These are phyloP conservation scores for Rhinogobius similis DNA, from an alignment of 2,113 vertebrate species.

Conservation along the genomic window DNA sequence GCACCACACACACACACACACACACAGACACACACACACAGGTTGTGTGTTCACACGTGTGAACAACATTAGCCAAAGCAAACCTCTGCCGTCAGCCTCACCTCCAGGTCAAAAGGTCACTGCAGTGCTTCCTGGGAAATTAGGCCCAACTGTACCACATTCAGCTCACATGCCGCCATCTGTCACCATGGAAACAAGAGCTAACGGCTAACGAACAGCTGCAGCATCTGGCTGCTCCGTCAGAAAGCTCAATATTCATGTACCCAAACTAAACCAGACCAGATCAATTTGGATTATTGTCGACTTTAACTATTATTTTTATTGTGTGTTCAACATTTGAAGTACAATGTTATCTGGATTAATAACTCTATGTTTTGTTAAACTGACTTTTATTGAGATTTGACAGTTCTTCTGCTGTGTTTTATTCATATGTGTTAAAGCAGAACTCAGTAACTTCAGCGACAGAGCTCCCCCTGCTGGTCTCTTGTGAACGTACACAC, in stretches of 20 bases:
- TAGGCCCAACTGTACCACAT: conserved; percentile 66
- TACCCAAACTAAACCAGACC: too few species aligned
- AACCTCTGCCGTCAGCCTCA: conserved; percentile 66
- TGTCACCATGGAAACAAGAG: conserved; percentile 67
- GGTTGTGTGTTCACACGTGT: conserved; percentile 70
- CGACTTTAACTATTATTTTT: too few species aligned
- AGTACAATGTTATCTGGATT: too few species aligned
- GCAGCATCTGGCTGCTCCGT: conserved; percentile 21
- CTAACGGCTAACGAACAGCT: not conserved
- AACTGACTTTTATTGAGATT: too few species aligned
- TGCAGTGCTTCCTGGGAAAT: conserved; percentile 71
- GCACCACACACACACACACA: not conserved
- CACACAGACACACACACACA: conserved; percentile 39
- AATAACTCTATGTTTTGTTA: too few species aligned
- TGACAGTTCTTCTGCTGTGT: too few species aligned
- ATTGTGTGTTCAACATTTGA: too few species aligned
- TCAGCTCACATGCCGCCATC: conserved; percentile 76
- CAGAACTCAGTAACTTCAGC: too few species aligned
- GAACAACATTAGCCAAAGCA: conserved; percentile 74
- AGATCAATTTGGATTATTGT: too few species aligned
- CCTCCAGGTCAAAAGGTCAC: conserved; percentile 75
- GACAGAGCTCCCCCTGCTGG: too few species aligned
- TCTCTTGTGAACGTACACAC: too few species aligned
- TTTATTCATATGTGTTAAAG: too few species aligned
- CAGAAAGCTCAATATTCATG: not conserved